Evolutionary conservation across 2,888 invertebrate species (phyloP), one percentile per base, ranked within the genome.

Genomic region (Sinopyrophorus schimmeli): DNA sequence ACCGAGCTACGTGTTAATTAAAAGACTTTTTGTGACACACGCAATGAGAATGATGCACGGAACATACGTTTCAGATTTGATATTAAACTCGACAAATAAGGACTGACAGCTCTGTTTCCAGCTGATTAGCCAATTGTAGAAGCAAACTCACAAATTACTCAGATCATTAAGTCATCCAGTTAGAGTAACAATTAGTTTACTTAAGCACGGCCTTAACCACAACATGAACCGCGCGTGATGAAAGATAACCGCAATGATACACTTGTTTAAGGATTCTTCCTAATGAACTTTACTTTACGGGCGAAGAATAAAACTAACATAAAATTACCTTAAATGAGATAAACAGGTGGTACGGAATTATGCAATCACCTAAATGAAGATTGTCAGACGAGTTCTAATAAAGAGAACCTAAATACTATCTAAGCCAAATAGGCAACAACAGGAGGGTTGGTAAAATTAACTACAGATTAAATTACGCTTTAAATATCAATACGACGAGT

Each of bases 181-280:
- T 31, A 24, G 23, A 16, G 41, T 12, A 30, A 23, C 23, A 41
- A 41, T 41, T 41, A 41, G 41, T 41, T 40, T 41, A 24, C 23
- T 41, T 41, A 41, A 30, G 41, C 31, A 17, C 17, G 11, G 23
- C 15, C 24, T 41, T 24, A 31, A 41, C 41, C 20, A 23, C 30
- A 32, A 32, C 31, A 17, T 14, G 41, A 40, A 20, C 6, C 11
- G 2, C 20, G 20, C 20, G 11, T 20, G 32, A 20, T 20, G 32
- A 32, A 10, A 31, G 32, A 32, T 32, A 32, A 32, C 32, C 32
- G 20, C 32, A 32, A 32, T 32, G 32, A 32, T 32, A 32, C 20
- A 32, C 32, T 32, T 20, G 32, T 32, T 30, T 20, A 16, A 7
- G 32, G 20, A 9, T 16, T 17, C 32, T 10, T 4, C 17, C 17